A percentile compares a stretch with the other conserved stretches of the same genome.
Evolutionary conservation across 2,797 vertebrate species (phyloP).

Genomic region (Gallinago stenura): DNA sequence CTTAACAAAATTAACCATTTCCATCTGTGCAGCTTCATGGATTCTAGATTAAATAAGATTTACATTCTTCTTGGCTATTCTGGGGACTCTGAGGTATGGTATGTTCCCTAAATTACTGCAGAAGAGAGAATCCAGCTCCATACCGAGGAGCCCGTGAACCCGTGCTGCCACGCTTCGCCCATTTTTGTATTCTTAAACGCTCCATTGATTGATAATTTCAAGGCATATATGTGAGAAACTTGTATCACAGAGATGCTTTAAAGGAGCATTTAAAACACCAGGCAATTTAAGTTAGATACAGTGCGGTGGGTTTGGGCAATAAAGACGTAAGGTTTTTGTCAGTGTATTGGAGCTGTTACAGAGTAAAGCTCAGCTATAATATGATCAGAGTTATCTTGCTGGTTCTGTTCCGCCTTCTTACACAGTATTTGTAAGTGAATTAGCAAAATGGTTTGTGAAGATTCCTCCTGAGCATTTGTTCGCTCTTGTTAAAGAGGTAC

Average conservation of each 20-base stretch:
- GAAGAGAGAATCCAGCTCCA: background rate
- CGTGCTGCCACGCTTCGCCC: fast-evolving
- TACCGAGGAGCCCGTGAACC: fast-evolving
- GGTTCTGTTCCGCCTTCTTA: constrained; percentile 12
- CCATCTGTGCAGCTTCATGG: background rate
- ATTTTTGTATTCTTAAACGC: background rate
- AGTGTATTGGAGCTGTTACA: background rate
- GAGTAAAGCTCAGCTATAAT: background rate
- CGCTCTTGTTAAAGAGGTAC: constrained; percentile 19
- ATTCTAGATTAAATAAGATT: background rate
- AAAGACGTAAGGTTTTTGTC: background rate
- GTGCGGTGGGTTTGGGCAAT: background rate
- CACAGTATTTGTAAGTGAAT: constrained; percentile 9
- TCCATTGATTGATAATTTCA: background rate
- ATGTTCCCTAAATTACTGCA: background rate
- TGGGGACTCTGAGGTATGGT: background rate
- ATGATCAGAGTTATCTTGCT: background rate
- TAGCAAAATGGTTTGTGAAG: background rate
- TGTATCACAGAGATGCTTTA: background rate
- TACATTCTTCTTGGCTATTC: background rate
- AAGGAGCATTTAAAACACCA: background rate
- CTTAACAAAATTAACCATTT: background rate
- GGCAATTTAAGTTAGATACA: background rate
- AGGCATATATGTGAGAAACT: background rate
- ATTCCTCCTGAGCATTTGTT: constrained; percentile 52